These are phyloP conservation scores for Leptobrachium leishanense DNA, from an alignment of 2,113 vertebrate genomes.

Conservation along the genomic window DNA sequence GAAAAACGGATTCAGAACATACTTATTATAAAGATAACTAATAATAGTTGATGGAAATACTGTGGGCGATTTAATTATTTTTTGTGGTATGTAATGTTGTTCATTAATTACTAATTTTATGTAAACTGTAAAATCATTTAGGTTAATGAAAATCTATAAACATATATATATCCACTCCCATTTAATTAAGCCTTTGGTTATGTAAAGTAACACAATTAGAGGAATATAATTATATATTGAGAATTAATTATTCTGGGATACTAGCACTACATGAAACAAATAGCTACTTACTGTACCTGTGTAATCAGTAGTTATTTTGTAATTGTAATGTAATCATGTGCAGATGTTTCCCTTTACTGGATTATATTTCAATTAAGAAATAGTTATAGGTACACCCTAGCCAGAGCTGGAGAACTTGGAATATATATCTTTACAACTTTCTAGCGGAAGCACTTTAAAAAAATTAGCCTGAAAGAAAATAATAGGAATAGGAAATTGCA, in stretches of 20 bases:
- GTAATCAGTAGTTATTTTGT: constrained; percentile 40
- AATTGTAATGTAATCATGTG: constrained; percentile 39
- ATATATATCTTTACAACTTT: neutral
- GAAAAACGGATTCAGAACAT: too few species aligned
- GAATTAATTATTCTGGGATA: constrained; percentile 31
- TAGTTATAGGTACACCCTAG: constrained; percentile 10
- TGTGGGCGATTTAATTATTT: too few species aligned
- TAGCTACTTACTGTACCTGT: constrained; percentile 23
- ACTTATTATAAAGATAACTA: too few species aligned
- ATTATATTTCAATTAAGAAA: constrained; percentile 39
- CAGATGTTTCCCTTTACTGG: constrained; percentile 40
- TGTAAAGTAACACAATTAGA: constrained; percentile 19
- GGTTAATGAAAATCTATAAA: neutral
- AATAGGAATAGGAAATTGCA: too few species aligned
- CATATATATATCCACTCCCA: neutral
- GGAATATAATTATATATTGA: constrained; percentile 20
- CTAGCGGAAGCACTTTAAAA: too few species aligned
- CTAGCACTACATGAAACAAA: constrained; percentile 15
- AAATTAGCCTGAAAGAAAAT: too few species aligned
- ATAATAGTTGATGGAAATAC: too few species aligned
- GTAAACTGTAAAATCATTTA: too few species aligned
- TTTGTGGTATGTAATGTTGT: too few species aligned
- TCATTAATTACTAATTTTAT: too few species aligned
- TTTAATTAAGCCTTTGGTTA: neutral
- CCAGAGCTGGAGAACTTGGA: constrained; percentile 9